Evolutionary conservation across 2,888 invertebrate genomes (phyloP), one percentile per base, ranked within the genome.

Genomic region (Plebejus argus): DNA sequence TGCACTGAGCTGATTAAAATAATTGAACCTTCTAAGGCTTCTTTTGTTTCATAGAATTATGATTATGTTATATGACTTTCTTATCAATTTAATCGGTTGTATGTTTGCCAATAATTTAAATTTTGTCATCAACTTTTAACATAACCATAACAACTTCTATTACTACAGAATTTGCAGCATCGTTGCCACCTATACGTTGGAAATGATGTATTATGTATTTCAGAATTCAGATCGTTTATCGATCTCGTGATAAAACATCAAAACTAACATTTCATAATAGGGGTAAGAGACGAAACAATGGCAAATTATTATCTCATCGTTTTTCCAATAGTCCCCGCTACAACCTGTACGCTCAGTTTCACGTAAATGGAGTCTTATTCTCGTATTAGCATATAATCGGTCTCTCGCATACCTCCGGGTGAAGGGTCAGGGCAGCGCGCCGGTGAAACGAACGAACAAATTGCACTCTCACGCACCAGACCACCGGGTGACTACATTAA

Each of bases 311-410:
- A 74, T 49, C 72, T 49, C 74, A 74, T 28, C 20, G 49, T 74
- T 74, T 33, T 74, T 53, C 53, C 74, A 74, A 74, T 74, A 74
- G 53, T 28, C 61, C 66, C 35, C 33, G 82, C 79, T 81, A 82
- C 81, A 83, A 82, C 82, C 81, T 82, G 81, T 81, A 79, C 71
- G 77, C 72, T 77, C 76, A 82, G 80, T 83, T 87, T 87, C 83
- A 83, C 85, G 84, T 86, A 84, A 85, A 86, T 82, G 85, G 84
- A 83, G 84, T 85, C 86, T 86, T 84, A 85, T 86, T 84, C 82
- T 78, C 81, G 83, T 86, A 91, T 91, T 90, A 91, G 89, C 91
- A 91, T 90, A 90, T 88, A 89, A 90, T 88, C 87, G 87, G 83
- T 74, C 78, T 77, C 82, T 77, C 82, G 83, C 83, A 82, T 82